A percentile compares a stretch with the other conserved stretches of the same genome.
Conservation (phyloP, 53 echinoderm and acorn worm species). For the Astropecten irregularis region DNA sequence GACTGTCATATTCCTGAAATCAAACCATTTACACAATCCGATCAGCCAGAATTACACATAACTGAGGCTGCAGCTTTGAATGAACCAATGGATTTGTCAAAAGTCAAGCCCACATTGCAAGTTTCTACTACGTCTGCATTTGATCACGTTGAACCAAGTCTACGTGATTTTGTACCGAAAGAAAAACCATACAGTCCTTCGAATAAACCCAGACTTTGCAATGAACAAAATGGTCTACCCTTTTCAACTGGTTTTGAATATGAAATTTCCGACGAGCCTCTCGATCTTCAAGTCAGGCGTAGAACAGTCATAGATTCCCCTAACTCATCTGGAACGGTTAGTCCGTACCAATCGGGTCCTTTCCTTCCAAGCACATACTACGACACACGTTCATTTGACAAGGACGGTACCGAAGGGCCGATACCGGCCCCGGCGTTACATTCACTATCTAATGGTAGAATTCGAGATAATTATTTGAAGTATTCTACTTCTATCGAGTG, state of each 20-base stretch:
- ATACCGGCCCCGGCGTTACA: constrained; percentile 1
- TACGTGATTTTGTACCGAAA: background rate
- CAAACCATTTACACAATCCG: no score
- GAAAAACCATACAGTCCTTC: background rate
- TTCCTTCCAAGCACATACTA: background rate
- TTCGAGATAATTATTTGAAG: background rate
- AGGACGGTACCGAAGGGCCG: background rate
- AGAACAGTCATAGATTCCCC: background rate
- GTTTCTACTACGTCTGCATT: constrained; percentile 29
- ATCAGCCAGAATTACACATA: no score
- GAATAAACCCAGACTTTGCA: background rate
- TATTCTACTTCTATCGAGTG: background rate
- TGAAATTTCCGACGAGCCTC: no score
- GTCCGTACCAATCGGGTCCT: background rate
- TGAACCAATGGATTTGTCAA: constrained; percentile 15
- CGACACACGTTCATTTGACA: background rate
- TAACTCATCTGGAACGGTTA: background rate
- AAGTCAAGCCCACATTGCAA: background rate
- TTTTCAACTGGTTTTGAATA: no score
- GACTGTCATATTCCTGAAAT: no score
- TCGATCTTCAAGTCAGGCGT: constrained; percentile 53
- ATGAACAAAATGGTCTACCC: no score
- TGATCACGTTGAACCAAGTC: constrained; percentile 13
- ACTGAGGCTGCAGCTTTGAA: no score
- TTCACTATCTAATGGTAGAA: background rate